Conservation (phyloP, 2,797 vertebrate species). For the Margarornis squamiger region DNA sequence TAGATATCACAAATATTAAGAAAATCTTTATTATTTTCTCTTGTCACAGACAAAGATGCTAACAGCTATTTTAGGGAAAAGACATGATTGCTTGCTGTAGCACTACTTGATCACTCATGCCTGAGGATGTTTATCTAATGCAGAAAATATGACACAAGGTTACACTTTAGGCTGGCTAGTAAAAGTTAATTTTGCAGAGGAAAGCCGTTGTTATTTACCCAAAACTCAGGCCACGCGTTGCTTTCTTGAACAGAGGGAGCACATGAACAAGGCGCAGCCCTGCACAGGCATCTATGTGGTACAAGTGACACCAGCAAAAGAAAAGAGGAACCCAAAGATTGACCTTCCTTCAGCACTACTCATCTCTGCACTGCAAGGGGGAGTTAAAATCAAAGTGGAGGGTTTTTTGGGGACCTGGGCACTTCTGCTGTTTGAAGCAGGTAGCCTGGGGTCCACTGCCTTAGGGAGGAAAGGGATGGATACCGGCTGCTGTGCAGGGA, state of each 20-base stretch:
- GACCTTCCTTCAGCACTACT: neutral
- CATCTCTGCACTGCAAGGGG: neutral
- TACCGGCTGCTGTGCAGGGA: neutral
- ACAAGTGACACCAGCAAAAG: neutral
- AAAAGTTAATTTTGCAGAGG: neutral
- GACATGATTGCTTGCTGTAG: neutral
- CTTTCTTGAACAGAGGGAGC: neutral
- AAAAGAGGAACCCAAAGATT: neutral
- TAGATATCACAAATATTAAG: neutral
- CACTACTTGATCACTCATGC: neutral
- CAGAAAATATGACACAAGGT: neutral
- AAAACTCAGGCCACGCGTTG: neutral
- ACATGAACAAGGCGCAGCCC: neutral
- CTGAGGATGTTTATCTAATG: neutral
- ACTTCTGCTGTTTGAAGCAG: neutral
- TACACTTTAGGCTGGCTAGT: neutral
- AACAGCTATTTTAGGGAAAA: neutral
- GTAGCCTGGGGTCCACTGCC: neutral
- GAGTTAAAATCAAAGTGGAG: neutral
- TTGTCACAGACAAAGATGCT: neutral
- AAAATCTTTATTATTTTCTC: neutral
- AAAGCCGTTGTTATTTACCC: neutral
- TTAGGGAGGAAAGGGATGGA: neutral
- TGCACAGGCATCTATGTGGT: fast-evolving
- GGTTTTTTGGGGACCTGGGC: neutral